Conservation (phyloP, 2,797 vertebrate species). For the Melopsittacus undulatus region DNA sequence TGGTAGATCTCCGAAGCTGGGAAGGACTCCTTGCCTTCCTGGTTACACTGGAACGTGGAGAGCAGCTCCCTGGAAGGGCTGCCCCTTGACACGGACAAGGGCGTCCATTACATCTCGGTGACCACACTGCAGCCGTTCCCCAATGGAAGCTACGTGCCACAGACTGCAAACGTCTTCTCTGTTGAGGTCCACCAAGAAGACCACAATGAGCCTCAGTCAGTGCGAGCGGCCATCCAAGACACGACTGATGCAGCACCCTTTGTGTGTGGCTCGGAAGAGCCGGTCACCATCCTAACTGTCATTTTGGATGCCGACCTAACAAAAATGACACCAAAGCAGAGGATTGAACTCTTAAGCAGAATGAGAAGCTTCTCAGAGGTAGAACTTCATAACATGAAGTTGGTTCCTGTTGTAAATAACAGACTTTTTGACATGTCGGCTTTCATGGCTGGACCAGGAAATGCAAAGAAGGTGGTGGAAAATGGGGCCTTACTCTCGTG, state of each 20-base stretch:
- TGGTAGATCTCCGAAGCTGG: slow-evolving; percentile 88
- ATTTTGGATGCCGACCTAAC: slow-evolving; percentile 96
- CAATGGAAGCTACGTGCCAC: slow-evolving; percentile 80
- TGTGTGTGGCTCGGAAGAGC: slow-evolving; percentile 85
- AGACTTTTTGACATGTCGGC: slow-evolving; percentile 98
- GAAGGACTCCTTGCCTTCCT: slow-evolving; percentile 87
- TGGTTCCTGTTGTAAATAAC: slow-evolving; percentile 97
- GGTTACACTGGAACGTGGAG: slow-evolving; percentile 89
- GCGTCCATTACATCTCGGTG: slow-evolving; percentile 91
- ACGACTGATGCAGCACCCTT: slow-evolving; percentile 72
- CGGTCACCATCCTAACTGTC: slow-evolving; percentile 92
- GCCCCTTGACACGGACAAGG: slow-evolving; percentile 92
- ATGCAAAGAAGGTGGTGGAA: slow-evolving; percentile 98
- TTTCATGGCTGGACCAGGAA: slow-evolving; percentile 98
- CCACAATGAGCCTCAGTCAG: slow-evolving; percentile 82
- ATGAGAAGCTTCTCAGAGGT: slow-evolving; percentile 94
- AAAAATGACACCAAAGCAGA: slow-evolving; percentile 93
- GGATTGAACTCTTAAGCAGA: slow-evolving; percentile 86
- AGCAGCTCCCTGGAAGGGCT: slow-evolving; percentile 87
- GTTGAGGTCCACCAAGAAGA: slow-evolving; percentile 94
- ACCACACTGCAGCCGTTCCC: slow-evolving; percentile 77
- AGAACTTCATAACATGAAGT: slow-evolving; percentile 88
- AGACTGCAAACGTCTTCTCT: slow-evolving; percentile 87
- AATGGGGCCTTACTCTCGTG: slow-evolving; percentile 95
- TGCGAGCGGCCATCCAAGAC: slow-evolving; percentile 76